Evolutionary conservation across 1,140 invertebrate genomes (phyloP).

Genomic region (Polypedilum pembai): DNA sequence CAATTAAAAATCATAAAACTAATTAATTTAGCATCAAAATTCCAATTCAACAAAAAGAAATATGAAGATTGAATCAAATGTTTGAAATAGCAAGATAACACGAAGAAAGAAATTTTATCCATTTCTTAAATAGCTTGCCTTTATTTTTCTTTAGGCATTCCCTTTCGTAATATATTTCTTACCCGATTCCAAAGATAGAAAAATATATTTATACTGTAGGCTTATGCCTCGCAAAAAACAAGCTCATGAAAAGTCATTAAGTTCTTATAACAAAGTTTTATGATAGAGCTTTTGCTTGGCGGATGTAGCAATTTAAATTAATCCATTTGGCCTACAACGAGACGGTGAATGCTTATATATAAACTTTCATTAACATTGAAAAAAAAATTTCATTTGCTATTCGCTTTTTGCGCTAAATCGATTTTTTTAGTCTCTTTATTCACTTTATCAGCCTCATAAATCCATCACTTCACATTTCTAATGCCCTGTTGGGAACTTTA

Average conservation of each 20-base stretch:
- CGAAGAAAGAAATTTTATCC: not conserved
- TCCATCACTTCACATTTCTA: conserved; percentile 15
- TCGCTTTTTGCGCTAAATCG: not conserved
- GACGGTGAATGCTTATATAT: not conserved
- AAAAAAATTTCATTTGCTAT: not conserved
- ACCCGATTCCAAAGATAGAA: not conserved
- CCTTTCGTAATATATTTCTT: too few relatives aligned
- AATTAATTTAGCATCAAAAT: too few relatives aligned
- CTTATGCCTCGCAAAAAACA: not conserved
- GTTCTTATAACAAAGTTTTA: conserved; percentile 3
- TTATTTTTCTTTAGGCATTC: too few relatives aligned
- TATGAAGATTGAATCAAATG: too few relatives aligned
- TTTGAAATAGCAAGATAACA: too few relatives aligned
- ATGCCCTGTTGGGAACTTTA: conserved; percentile 10
- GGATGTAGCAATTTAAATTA: conserved; percentile 19
- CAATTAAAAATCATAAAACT: too few relatives aligned
- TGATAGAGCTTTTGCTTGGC: not conserved
- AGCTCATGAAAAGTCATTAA: not conserved
- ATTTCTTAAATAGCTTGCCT: not conserved
- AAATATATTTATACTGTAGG: not conserved
- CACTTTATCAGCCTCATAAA: conserved; percentile 17
- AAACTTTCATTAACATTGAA: conserved; percentile 19
- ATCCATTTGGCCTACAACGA: not conserved
- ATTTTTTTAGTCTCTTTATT: not conserved
- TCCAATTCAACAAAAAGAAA: too few relatives aligned